Evolutionary conservation across 2,113 vertebrate species (phyloP).

Genomic region (Rhea pennata): DNA sequence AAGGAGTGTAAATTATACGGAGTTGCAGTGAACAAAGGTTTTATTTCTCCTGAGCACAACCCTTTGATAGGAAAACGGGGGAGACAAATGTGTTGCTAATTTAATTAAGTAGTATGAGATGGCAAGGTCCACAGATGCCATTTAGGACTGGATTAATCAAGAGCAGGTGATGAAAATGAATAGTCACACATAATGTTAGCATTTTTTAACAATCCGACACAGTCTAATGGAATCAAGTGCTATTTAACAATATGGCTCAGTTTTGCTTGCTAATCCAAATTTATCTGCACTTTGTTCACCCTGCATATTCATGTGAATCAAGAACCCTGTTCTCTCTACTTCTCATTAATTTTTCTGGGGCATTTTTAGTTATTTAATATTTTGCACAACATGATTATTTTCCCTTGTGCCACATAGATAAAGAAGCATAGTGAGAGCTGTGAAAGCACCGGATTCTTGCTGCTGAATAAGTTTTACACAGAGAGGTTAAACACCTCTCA

Average conservation of each 20-base stretch:
- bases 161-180: constrained; percentile 83
- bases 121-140: constrained; percentile 79
- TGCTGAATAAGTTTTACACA: not conserved
- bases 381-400: not conserved
- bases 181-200: constrained; percentile 80
- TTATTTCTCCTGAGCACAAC: constrained; percentile 82
- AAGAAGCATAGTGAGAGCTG: not conserved
- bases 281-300: constrained; percentile 38
- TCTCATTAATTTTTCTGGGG: constrained; percentile 63
- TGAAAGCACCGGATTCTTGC: not conserved
- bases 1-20: constrained; percentile 80
- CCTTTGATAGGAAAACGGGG: constrained; percentile 82
- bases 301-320: constrained; percentile 61
- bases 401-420: not conserved
- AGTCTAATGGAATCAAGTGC: constrained; percentile 73
- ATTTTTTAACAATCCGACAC: constrained; percentile 79
- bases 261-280: constrained; percentile 74
- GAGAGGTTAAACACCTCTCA: not conserved
- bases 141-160: constrained; percentile 82
- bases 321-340: constrained; percentile 37
- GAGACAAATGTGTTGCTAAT: constrained; percentile 87
- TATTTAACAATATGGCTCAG: constrained; percentile 68
- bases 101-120: constrained; percentile 86
- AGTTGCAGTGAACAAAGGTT: constrained; percentile 80
- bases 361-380: constrained; percentile 51